Conservation (phyloP, 2,113 vertebrate genomes). For the Circaetus gallicus region DNA sequence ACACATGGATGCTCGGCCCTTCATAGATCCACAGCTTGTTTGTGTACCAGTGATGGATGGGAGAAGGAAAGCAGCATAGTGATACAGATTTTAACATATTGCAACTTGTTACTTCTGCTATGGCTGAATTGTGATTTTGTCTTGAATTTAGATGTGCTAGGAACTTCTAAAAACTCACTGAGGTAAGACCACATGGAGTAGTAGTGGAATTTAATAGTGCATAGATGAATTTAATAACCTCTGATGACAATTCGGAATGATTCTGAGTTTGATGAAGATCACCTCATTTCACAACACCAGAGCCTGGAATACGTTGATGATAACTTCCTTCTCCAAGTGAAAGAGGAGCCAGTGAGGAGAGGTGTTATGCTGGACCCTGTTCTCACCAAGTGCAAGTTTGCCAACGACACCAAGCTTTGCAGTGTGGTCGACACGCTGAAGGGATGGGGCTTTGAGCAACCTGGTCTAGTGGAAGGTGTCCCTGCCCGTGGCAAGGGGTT, state of each 20-base stretch:
- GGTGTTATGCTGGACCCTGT: too few species aligned
- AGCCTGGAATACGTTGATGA: too few species aligned
- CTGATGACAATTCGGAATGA: background rate
- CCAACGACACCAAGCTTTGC: too few species aligned
- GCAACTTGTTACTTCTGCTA: background rate
- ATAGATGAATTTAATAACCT: background rate
- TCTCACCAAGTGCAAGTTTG: too few species aligned
- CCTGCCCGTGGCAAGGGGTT: too few species aligned
- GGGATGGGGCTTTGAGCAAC: too few species aligned
- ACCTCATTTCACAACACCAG: background rate
- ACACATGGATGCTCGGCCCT: rapidly evolving
- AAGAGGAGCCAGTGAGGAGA: too few species aligned
- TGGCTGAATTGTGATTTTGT: background rate
- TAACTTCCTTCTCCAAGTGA: too few species aligned
- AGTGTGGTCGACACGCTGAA: too few species aligned
- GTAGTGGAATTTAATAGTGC: background rate
- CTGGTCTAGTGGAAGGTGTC: too few species aligned
- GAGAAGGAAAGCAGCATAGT: background rate
- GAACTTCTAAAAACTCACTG: background rate
- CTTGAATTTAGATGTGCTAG: background rate
- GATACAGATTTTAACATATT: background rate
- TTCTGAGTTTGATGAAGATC: background rate
- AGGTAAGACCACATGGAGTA: background rate
- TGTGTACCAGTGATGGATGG: background rate
- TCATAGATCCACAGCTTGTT: background rate